phyloP scores from a whole-genome alignment of 2,888 invertebrate species.

The Reticulitermes lucifugus region DNA sequence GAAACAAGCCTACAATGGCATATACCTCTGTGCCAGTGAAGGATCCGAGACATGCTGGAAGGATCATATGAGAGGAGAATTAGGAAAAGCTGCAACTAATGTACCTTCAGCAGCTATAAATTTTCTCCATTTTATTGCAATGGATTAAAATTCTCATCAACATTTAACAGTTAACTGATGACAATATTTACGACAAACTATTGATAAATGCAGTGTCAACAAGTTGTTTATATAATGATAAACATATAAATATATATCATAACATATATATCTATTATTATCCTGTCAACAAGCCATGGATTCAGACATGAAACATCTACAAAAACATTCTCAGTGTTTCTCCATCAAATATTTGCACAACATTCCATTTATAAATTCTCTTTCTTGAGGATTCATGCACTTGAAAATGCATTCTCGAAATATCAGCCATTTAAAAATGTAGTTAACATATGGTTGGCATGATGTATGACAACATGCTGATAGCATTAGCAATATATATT shows the following conservation, averaged over 20 bases:
- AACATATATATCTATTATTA: constrained; percentile 24
- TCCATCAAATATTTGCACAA: constrained; percentile 19
- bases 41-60: too few species aligned
- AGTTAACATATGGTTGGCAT: neutral
- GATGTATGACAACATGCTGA: neutral
- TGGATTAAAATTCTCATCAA: constrained; percentile 38
- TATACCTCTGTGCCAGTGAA: too few species aligned
- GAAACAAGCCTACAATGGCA: too few species aligned
- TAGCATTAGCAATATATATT: neutral
- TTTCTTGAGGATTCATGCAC: neutral
- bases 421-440: neutral
- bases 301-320: constrained; percentile 35
- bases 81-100: too few species aligned
- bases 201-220: constrained; percentile 38
- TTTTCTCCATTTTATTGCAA: constrained; percentile 21
- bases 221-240: constrained; percentile 33
- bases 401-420: neutral
- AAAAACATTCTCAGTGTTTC: constrained; percentile 17
- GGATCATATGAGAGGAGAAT: too few species aligned
- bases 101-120: neutral
- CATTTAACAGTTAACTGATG: constrained; percentile 42
- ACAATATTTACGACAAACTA: constrained; percentile 40
- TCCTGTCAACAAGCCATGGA: constrained; percentile 34
- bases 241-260: constrained; percentile 40
- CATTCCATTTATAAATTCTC: neutral